Evolutionary conservation across 2,113 vertebrate genomes (phyloP).

Genomic region (Spheniscus mendiculus): DNA sequence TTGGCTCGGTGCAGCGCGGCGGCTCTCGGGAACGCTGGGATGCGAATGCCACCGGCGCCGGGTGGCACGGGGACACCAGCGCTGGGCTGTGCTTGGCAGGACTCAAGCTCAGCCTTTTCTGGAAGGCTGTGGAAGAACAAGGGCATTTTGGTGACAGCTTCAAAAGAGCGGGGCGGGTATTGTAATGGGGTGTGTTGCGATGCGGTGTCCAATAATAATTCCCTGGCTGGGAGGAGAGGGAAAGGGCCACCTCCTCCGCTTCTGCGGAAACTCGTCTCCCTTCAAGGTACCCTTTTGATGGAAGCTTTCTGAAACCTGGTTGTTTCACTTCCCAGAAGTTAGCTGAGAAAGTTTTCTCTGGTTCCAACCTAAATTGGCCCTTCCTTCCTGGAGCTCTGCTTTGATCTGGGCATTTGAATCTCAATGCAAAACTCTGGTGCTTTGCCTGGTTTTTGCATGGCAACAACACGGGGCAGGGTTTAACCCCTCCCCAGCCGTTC

Average conservation of each 20-base stretch:
- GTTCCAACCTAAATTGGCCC: constrained; percentile 49
- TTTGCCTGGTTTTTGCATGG: not conserved
- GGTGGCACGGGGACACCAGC: not conserved
- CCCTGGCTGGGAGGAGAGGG: not conserved
- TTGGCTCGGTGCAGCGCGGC: not conserved
- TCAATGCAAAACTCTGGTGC: not conserved
- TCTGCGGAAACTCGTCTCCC: not conserved
- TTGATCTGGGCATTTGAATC: constrained; percentile 56
- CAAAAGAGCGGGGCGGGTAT: not conserved
- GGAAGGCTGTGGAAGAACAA: not conserved
- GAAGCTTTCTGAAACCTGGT: constrained; percentile 3
- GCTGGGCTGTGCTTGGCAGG: not conserved
- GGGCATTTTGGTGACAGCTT: not conserved
- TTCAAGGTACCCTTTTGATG: not conserved
- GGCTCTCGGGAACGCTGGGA: fast-evolving
- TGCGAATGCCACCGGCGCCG: fast-evolving
- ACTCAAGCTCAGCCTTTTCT: not conserved
- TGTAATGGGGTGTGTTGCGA: not conserved
- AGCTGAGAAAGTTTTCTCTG: constrained; percentile 45
- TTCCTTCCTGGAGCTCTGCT: constrained; percentile 59
- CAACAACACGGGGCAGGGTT: not conserved
- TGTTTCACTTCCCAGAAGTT: constrained; percentile 53
- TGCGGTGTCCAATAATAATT: not conserved
- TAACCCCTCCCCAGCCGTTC: not conserved
- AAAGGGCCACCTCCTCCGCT: not conserved